These are phyloP conservation scores for Machimus atricapillus DNA, from an alignment of 2,888 invertebrate genomes.

Conservation along the genomic window DNA sequence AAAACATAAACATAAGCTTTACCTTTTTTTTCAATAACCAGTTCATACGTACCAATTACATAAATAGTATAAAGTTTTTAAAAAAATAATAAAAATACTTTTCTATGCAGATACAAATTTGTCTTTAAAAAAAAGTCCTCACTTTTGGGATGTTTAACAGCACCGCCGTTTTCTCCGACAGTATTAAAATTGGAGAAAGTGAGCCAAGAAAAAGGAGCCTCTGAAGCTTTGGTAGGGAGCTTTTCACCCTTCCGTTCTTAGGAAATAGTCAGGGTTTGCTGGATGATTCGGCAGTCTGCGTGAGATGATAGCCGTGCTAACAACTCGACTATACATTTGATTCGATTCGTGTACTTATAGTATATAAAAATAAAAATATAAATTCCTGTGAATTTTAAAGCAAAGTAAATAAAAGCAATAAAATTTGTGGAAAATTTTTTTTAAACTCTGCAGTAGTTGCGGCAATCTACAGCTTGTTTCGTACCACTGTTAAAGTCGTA, in stretches of 20 bases:
- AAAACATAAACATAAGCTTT: no score
- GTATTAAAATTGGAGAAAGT: background rate
- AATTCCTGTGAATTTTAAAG: background rate
- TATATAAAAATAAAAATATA: background rate
- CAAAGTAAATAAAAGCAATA: background rate
- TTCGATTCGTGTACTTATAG: background rate
- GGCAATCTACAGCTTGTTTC: background rate
- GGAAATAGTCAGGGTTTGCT: constrained; percentile 5
- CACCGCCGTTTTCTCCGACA: background rate
- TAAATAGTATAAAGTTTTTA: no score
- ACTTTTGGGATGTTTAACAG: background rate
- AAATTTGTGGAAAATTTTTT: background rate
- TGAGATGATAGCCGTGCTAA: constrained; percentile 43
- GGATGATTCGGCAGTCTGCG: constrained; percentile 39
- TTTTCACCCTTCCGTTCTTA: background rate
- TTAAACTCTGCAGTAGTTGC: background rate
- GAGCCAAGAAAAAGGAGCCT: constrained; percentile 5
- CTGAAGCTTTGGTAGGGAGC: background rate
- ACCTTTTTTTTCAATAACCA: no score
- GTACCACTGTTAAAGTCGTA: background rate
- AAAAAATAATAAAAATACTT: background rate
- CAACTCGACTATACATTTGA: constrained; percentile 17
- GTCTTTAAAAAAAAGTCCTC: background rate
- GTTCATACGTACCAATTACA: no score
- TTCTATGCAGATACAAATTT: background rate